Evolutionary conservation across 2,797 vertebrate species (phyloP).

Genomic region (Enteromius fasciolatus): DNA sequence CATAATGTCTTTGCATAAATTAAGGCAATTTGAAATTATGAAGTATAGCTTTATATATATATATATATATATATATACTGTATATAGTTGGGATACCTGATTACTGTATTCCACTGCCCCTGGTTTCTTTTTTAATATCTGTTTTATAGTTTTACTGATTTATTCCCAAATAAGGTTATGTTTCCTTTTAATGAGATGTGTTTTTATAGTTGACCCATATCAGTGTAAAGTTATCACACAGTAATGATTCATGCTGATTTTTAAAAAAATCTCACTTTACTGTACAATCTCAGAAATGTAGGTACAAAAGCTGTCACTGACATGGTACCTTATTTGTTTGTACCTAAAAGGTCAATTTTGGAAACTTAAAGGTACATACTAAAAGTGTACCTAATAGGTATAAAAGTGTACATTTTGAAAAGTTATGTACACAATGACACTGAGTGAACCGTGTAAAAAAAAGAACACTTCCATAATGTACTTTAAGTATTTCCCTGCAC

Average conservation of each 20-base stretch:
- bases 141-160: background rate
- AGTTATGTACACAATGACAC: background rate
- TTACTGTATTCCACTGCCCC: background rate
- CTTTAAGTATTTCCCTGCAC: no score
- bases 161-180: background rate
- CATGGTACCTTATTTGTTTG: no score
- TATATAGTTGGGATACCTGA: background rate
- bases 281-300: background rate
- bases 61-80: no score
- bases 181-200: background rate
- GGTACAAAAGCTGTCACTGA: no score
- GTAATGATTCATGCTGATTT: background rate
- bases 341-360: no score
- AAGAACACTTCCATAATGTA: background rate
- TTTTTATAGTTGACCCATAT: background rate
- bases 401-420: no score
- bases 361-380: no score
- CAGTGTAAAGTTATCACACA: background rate
- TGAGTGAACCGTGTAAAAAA: background rate
- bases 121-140: background rate
- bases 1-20: background rate
- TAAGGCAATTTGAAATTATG: background rate
- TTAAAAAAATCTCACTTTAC: background rate
- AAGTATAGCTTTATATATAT: background rate
- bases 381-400: no score